These are phyloP conservation scores for Melanotaenia parkinsoni DNA, from an alignment of 2,797 vertebrate genomes.

Conservation along the genomic window DNA sequence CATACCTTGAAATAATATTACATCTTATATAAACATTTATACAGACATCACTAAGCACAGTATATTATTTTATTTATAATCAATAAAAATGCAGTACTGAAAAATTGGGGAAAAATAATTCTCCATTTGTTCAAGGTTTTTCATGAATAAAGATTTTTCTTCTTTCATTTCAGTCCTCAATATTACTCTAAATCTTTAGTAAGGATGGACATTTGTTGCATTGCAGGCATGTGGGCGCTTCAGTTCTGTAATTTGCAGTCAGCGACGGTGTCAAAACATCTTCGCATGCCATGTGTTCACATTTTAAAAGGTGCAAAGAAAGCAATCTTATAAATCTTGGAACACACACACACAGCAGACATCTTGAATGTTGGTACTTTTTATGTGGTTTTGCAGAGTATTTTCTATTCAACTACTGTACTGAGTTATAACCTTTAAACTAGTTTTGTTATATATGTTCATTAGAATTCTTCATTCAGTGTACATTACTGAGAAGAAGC, in stretches of 20 bases:
- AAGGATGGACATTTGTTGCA: constrained; percentile 1
- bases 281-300: constrained; percentile 34
- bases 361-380: not conserved
- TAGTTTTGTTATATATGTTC: no score
- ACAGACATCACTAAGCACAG: not conserved
- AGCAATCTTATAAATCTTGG: constrained; percentile 1
- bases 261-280: constrained; percentile 25
- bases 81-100: not conserved
- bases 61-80: not conserved
- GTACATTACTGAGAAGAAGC: not conserved
- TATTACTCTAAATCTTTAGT: not conserved
- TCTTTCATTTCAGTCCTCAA: not conserved
- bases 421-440: not conserved
- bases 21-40: not conserved
- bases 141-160: not conserved
- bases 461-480: not conserved
- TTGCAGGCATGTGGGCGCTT: constrained; percentile 4
- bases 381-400: constrained; percentile 4
- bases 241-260: constrained; percentile 27
- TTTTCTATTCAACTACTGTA: not conserved
- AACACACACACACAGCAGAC: not conserved
- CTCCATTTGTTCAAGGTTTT: not conserved
- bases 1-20: not conserved
- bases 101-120: no score
- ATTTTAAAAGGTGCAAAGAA: constrained; percentile 33